Evolutionary conservation across 2,797 vertebrate species (phyloP).

Genomic region (Microctenopoma stevenorrisi): DNA sequence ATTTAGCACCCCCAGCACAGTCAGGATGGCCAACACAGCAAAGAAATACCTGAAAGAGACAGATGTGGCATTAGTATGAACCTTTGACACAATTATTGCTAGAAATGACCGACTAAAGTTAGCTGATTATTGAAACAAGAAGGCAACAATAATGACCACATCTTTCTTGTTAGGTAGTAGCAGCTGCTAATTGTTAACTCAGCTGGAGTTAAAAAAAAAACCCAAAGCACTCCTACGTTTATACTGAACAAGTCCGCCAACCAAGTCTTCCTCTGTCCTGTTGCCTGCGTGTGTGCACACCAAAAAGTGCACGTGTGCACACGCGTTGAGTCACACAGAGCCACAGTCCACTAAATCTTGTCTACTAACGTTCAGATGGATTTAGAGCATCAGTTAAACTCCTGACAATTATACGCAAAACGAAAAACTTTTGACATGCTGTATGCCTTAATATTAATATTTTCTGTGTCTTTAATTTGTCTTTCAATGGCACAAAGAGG

Average conservation of each 20-base stretch:
- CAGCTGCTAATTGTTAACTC: constrained; percentile 54
- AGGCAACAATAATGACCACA: neutral
- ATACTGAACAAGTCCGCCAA: constrained; percentile 42
- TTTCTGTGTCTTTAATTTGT: constrained; percentile 1
- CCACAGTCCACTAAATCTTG: constrained; percentile 52
- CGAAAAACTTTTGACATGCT: constrained; percentile 10
- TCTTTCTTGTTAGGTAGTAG: constrained; percentile 21
- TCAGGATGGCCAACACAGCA: constrained; percentile 93
- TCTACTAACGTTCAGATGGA: constrained; percentile 54
- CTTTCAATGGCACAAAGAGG: constrained; percentile 12
- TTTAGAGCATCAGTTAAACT: constrained; percentile 24
- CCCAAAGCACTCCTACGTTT: constrained; percentile 60
- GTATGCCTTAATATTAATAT: neutral
- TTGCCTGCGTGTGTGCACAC: constrained; percentile 5
- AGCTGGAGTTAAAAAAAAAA: constrained; percentile 34
- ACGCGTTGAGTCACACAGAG: constrained; percentile 46
- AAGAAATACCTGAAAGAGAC: constrained; percentile 91
- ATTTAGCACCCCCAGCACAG: constrained; percentile 93
- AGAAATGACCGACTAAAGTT: neutral
- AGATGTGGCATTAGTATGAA: constrained; percentile 11
- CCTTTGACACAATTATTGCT: neutral
- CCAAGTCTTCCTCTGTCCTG: constrained; percentile 66
- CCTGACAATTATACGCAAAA: constrained; percentile 13
- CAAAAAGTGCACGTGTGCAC: neutral
- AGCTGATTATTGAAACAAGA: neutral